phyloP scores from a whole-genome alignment of 2,797 vertebrate species.

The Phylloscopus collybita region DNA sequence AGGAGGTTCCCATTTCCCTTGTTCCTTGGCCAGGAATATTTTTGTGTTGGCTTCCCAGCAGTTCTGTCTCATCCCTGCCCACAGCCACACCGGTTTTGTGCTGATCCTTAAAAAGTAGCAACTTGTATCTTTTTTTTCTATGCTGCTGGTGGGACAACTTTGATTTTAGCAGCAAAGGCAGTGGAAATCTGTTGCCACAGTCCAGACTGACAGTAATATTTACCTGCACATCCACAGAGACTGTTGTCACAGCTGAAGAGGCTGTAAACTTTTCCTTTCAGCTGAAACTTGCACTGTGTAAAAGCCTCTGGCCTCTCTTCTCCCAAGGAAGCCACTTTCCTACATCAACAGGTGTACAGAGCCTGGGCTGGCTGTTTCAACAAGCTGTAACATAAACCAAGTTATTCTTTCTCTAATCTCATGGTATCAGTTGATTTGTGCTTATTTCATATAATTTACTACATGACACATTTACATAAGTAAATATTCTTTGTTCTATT shows the following conservation, averaged over 20 bases:
- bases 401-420: not conserved
- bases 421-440: not conserved
- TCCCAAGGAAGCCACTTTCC: not conserved
- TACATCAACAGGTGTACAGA: not conserved
- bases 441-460: not conserved
- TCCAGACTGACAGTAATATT: not conserved
- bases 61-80: not conserved
- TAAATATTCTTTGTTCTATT: constrained; percentile 20
- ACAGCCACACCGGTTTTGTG: not conserved
- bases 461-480: not conserved
- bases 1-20: not conserved
- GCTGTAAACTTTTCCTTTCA: not conserved
- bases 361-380: not conserved
- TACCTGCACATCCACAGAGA: not conserved
- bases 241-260: not conserved
- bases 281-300: not conserved
- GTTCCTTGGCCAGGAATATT: not conserved
- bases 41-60: not conserved
- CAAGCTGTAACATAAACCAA: not conserved
- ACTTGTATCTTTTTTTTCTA: not conserved
- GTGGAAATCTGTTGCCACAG: not conserved
- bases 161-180: not conserved
- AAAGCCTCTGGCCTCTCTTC: not conserved
- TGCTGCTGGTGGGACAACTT: not conserved
- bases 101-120: not conserved